Evolutionary conservation across 2,113 vertebrate genomes (phyloP), one percentile per base, ranked within the genome.

Genomic region (Etheostoma cragini): DNA sequence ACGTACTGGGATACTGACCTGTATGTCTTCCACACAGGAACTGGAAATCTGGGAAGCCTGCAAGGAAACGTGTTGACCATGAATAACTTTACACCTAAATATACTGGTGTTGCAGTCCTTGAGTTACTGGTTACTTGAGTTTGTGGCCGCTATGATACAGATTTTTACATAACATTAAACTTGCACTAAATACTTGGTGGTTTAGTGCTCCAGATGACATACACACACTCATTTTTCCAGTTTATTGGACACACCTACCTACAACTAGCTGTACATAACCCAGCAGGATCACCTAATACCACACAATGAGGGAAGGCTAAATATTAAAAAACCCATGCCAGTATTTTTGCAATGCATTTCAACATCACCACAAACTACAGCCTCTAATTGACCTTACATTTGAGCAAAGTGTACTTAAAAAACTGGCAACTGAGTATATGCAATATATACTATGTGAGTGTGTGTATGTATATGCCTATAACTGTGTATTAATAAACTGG

Each of bases 41-140:
- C 78, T 87, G 92, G 92, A 76, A 89, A 89, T 91, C 90, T 93
- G 82, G 69, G 45, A 70, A 91, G 81, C 71, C 93, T 94, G 82
- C 30, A 90, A 81, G n/a, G n/a, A 86, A 76, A 69, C 56, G 58
- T 72, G 22, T 52, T 49, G 26, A 85, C 22, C 21, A 74, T 80
- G 12, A 86, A 64, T 63, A 78, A 75, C 8, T 38, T 49, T 6
- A 54, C 13, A 75, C 15, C 24, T 15, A 24, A 71, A 72, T 56
- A 30, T 71, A 62, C 0, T 17, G 24, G 3, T 74, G 46, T 12
- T 62, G 53, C 49, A 53, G 16, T 33, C 38, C 38, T 11, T 42
- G 38, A 42, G 10, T 42, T 42, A 42, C 38, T 42, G 10, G 38
- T 11, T 42, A 46, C 6, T 45, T 8, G 11, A 16, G 17, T 54